These are phyloP conservation scores for Stictonetta naevosa DNA, from an alignment of 2,113 vertebrate species.

Conservation along the genomic window DNA sequence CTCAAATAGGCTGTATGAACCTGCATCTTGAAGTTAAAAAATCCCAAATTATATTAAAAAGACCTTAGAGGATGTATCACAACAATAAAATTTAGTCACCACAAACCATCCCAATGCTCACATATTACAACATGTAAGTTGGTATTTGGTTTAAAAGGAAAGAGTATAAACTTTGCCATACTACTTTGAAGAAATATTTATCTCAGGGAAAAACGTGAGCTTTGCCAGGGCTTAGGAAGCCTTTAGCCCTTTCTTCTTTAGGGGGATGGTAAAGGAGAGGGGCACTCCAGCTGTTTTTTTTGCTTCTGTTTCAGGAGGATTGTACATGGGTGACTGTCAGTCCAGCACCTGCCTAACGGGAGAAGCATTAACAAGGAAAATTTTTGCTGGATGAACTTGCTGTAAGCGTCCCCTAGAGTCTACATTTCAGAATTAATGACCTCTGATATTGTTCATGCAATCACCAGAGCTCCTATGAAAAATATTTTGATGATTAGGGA, in stretches of 20 bases:
- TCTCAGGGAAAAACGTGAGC: fast-evolving
- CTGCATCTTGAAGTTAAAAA: background rate
- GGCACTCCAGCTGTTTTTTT: background rate
- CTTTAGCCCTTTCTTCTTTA: background rate
- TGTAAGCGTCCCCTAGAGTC: background rate
- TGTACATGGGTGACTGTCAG: background rate
- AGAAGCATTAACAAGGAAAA: background rate
- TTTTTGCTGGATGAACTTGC: background rate
- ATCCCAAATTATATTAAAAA: background rate
- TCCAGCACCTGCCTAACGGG: background rate
- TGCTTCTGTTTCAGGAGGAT: background rate
- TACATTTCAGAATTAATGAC: background rate
- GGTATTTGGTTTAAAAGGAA: background rate
- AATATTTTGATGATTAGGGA: background rate
- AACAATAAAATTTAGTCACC: background rate
- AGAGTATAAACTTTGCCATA: background rate
- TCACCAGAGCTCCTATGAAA: background rate
- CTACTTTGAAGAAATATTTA: background rate
- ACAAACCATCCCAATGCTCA: background rate
- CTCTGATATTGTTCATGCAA: background rate
- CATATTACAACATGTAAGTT: background rate
- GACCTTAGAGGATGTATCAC: background rate
- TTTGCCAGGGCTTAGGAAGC: background rate
- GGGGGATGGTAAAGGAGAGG: background rate
- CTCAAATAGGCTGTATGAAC: background rate